phyloP scores from a whole-genome alignment of 2,113 vertebrate genomes.

The Oreochromis tanganicae region DNA sequence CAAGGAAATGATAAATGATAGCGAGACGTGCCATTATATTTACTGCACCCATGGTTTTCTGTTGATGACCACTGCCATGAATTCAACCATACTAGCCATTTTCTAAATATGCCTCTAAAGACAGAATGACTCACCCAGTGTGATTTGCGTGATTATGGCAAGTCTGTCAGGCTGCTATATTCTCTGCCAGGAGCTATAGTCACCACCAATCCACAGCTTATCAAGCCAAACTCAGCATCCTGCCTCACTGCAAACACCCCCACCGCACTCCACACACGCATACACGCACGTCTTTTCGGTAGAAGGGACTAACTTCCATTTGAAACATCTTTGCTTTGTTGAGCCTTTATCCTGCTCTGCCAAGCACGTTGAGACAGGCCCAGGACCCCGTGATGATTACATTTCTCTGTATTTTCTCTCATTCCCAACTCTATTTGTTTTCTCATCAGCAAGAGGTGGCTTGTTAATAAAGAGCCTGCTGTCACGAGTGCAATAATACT shows the following conservation, averaged over 20 bases:
- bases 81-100: background rate
- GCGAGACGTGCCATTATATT: background rate
- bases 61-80: background rate
- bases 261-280: background rate
- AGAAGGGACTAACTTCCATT: background rate
- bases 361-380: background rate
- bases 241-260: background rate
- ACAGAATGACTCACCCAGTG: constrained; percentile 34
- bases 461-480: constrained; percentile 20
- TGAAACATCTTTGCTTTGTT: background rate
- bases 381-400: background rate
- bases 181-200: constrained; percentile 33
- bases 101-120: constrained; percentile 17
- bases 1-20: background rate
- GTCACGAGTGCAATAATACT: background rate
- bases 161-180: constrained; percentile 19
- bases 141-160: constrained; percentile 29
- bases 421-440: constrained; percentile 11
- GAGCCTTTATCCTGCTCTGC: background rate
- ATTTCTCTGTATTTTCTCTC: background rate
- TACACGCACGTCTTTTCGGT: background rate
- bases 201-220: constrained; percentile 15
- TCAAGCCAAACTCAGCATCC: constrained; percentile 19
- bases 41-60: background rate
- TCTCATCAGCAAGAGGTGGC: background rate